Evolutionary conservation across 53 echinoderm and acorn worm species (phyloP).

Genomic region (Astropecten irregularis): DNA sequence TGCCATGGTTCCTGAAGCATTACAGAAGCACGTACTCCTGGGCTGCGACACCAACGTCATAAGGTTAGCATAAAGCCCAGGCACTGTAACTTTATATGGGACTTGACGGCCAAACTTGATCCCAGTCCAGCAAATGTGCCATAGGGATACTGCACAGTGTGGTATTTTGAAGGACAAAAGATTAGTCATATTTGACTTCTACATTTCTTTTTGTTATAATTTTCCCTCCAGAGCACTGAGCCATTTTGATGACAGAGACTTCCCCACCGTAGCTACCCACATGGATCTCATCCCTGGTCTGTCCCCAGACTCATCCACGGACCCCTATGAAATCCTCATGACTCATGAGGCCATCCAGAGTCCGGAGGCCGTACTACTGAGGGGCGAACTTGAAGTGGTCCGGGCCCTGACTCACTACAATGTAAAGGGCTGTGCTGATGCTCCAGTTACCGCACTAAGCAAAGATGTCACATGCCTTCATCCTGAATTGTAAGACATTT

Average conservation of each 20-base stretch:
- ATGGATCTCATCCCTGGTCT: slow-evolving; percentile 88
- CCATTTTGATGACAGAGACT: slow-evolving; percentile 76
- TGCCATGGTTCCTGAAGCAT: slow-evolving; percentile 52
- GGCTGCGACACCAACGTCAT: slow-evolving; percentile 69
- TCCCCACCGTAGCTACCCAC: slow-evolving; percentile 66
- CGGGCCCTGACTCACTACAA: slow-evolving; percentile 82
- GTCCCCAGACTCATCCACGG: slow-evolving; percentile 62
- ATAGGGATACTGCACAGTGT: no score
- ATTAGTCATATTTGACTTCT: no score
- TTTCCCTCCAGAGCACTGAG: slow-evolving; percentile 67
- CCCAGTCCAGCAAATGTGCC: no score
- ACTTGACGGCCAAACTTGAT: no score
- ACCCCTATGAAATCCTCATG: slow-evolving; percentile 47
- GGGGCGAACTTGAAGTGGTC: slow-evolving; percentile 70
- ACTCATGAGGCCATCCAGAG: slow-evolving; percentile 50
- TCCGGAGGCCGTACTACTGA: slow-evolving; percentile 51
- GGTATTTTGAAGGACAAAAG: no score
- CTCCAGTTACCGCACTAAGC: slow-evolving; percentile 47
- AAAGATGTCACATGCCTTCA: slow-evolving; percentile 61
- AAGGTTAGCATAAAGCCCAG: no score
- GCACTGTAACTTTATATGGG: no score
- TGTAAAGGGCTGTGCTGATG: slow-evolving; percentile 65
- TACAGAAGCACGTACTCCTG: slow-evolving; percentile 56
- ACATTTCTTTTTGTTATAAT: no score
- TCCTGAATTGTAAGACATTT: slow-evolving; percentile 78